Conservation (phyloP, 2,113 vertebrate genomes). For the Saimiri boliviensis region DNA sequence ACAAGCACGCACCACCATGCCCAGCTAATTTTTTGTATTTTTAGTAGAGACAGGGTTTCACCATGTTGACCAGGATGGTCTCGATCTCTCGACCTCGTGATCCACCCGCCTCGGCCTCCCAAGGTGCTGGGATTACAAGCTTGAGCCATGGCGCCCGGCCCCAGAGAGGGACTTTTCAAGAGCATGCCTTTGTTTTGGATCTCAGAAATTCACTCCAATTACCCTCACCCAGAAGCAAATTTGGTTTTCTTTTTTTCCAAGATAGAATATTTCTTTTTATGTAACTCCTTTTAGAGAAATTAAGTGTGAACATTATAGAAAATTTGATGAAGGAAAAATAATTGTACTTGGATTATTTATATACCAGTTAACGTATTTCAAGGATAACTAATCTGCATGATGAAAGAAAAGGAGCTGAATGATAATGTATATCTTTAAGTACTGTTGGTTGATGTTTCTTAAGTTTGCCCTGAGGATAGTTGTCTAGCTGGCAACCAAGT, state of each 20-base stretch:
- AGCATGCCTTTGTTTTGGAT: not conserved
- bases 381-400: not conserved
- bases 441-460: not conserved
- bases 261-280: not conserved
- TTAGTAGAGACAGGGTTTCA: too few species aligned
- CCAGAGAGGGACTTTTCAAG: not conserved
- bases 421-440: not conserved
- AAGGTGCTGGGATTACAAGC: too few species aligned
- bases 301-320: not conserved
- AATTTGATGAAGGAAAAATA: not conserved
- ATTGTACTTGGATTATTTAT: not conserved
- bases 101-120: too few species aligned
- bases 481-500: not conserved
- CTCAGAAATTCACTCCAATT: not conserved
- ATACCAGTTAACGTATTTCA: not conserved
- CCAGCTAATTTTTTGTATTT: too few species aligned
- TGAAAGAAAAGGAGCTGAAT: not conserved
- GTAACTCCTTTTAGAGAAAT: not conserved
- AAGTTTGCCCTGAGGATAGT: not conserved
- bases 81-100: too few species aligned
- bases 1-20: too few species aligned
- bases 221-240: not conserved
- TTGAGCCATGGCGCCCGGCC: too few species aligned
- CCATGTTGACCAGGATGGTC: too few species aligned
- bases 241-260: not conserved